phyloP scores from a whole-genome alignment of 2,797 vertebrate species.

The Coendou prehensilis region DNA sequence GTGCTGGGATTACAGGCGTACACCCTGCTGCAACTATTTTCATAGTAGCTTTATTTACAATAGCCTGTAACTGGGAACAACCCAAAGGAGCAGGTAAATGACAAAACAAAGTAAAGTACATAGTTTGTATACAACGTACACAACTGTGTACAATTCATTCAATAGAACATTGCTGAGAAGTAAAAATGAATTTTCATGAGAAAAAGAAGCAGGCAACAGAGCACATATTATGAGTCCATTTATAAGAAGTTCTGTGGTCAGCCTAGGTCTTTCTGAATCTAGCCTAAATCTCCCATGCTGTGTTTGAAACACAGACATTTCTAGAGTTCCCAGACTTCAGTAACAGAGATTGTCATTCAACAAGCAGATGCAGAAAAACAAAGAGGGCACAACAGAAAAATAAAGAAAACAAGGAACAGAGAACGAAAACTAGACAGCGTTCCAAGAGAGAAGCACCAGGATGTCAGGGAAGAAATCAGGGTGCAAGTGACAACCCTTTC shows the following conservation, averaged over 20 bases:
- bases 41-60: not conserved
- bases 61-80: constrained; percentile 1
- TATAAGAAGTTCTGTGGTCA: not conserved
- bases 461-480: not conserved
- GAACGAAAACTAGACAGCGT: not conserved
- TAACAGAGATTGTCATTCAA: not conserved
- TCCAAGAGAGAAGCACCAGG: not conserved
- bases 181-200: not conserved
- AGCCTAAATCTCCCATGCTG: not conserved
- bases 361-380: not conserved
- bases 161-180: not conserved
- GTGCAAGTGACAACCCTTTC: not conserved
- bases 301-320: not conserved
- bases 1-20: too few relatives aligned
- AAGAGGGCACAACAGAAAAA: not conserved
- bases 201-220: not conserved
- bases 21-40: not conserved
- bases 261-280: not conserved
- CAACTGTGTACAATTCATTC: not conserved
- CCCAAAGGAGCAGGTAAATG: constrained; percentile 35
- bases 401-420: not conserved
- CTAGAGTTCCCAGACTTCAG: not conserved
- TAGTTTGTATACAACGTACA: not conserved
- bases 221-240: not conserved
- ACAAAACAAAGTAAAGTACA: not conserved